phyloP scores from a whole-genome alignment of 2,113 vertebrate genomes.

The Tachuris rubrigastra region DNA sequence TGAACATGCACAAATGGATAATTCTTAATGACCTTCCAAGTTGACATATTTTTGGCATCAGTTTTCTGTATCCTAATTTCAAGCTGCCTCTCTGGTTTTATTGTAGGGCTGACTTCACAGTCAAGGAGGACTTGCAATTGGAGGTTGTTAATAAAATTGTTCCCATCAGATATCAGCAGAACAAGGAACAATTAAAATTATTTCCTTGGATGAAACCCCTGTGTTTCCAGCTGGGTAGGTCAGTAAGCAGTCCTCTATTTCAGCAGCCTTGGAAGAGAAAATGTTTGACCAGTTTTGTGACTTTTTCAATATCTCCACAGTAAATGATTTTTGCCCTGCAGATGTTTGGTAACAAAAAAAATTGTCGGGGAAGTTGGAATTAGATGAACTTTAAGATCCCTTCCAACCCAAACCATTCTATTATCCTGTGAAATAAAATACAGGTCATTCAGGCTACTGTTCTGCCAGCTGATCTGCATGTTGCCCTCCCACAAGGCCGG shows the following conservation, averaged over 20 bases:
- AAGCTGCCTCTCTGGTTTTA: conserved; percentile 54
- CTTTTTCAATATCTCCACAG: not conserved
- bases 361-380: not conserved
- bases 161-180: not conserved
- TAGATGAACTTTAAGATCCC: not conserved
- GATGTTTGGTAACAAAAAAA: not conserved
- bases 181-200: not conserved
- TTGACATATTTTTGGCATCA: conserved; percentile 60
- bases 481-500: not conserved
- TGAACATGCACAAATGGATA: conserved; percentile 57
- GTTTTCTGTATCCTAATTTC: conserved; percentile 54
- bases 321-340: not conserved
- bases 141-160: not conserved
- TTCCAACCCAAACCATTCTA: not conserved
- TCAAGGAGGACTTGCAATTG: not conserved
- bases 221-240: not conserved
- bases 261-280: not conserved
- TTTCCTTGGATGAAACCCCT: not conserved
- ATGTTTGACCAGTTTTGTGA: not conserved
- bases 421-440: not conserved
- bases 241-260: not conserved
- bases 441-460: not conserved
- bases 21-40: conserved; percentile 64
- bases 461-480: not conserved
- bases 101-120: not conserved